Evolutionary conservation across 2,888 invertebrate species (phyloP).

Genomic region (Sinodicranocentrus sp.): DNA sequence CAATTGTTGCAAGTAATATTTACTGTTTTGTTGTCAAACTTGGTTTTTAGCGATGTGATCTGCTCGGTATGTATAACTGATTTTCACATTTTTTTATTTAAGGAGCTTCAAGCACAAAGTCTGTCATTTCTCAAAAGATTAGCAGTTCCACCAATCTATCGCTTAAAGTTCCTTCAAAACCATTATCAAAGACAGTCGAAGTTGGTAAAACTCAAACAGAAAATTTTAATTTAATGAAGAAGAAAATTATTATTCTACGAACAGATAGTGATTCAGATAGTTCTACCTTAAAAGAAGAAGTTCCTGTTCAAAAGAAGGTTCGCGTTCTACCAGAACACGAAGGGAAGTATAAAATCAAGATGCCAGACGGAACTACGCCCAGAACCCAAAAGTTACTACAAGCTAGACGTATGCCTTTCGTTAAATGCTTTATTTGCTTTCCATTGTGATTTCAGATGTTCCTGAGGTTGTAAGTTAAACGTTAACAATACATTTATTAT

Average conservation of each 20-base stretch:
- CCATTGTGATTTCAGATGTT: slow-evolving; percentile 17
- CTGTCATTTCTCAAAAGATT: slow-evolving; percentile 48
- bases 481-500: neutral
- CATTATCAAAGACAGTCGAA: neutral
- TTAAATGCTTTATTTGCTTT: slow-evolving; percentile 26
- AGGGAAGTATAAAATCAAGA: slow-evolving; percentile 80
- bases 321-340: slow-evolving; percentile 81
- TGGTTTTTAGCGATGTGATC: no score
- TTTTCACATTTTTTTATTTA: neutral
- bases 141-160: slow-evolving; percentile 32
- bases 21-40: no score
- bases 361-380: slow-evolving; percentile 79
- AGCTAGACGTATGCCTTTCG: slow-evolving; percentile 42
- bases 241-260: slow-evolving; percentile 68
- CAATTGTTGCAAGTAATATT: slow-evolving; percentile 15
- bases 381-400: slow-evolving; percentile 79
- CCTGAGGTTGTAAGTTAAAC: neutral
- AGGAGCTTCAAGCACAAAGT: slow-evolving; percentile 56
- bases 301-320: slow-evolving; percentile 78
- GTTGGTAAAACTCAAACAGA: neutral
- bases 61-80: no score
- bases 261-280: slow-evolving; percentile 68
- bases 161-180: neutral
- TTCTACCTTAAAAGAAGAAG: slow-evolving; percentile 77
- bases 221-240: slow-evolving; percentile 27